Evolutionary conservation across 2,797 vertebrate genomes (phyloP).

Genomic region (Argentina silus): DNA sequence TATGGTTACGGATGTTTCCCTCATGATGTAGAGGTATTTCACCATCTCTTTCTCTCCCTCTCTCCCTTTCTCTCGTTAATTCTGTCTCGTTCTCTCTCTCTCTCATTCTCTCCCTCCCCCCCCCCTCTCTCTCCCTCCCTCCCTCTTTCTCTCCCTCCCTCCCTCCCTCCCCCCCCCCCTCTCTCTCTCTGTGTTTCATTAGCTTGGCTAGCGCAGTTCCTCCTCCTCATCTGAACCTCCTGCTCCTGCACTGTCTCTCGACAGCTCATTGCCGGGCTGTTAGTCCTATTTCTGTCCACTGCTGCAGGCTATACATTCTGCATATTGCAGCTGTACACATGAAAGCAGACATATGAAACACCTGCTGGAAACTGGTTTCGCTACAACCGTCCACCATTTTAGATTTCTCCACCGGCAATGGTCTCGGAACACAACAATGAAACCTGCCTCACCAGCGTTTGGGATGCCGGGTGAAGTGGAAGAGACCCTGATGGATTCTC

Average conservation of each 20-base stretch:
- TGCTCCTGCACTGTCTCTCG: constrained; percentile 62
- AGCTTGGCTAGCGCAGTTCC: constrained; percentile 53
- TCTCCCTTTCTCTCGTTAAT: constrained; percentile 12
- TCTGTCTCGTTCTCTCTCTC: not conserved
- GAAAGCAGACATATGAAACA: constrained; percentile 67
- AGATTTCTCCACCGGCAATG: constrained; percentile 16
- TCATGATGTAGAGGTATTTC: constrained; percentile 64
- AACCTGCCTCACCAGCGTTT: too few relatives aligned
- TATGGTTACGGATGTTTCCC: constrained; percentile 66
- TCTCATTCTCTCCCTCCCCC: not conserved
- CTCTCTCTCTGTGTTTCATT: constrained; percentile 56
- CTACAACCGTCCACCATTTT: constrained; percentile 38
- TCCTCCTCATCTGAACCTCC: constrained; percentile 75
- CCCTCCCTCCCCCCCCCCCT: not conserved
- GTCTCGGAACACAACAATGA: not conserved
- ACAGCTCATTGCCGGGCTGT: constrained; percentile 76
- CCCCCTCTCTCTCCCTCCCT: not conserved
- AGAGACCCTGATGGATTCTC: too few relatives aligned
- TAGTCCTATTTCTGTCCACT: constrained; percentile 73
- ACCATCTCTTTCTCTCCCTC: not conserved
- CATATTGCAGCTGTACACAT: constrained; percentile 70
- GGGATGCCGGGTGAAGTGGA: too few relatives aligned
- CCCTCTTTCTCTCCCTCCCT: not conserved
- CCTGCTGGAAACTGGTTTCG: constrained; percentile 49
- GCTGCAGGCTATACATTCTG: constrained; percentile 72